A percentile compares a stretch with the other conserved stretches of the same genome.
phyloP scores from a whole-genome alignment of 2,888 invertebrate species.

The Cryptosula pallasiana region DNA sequence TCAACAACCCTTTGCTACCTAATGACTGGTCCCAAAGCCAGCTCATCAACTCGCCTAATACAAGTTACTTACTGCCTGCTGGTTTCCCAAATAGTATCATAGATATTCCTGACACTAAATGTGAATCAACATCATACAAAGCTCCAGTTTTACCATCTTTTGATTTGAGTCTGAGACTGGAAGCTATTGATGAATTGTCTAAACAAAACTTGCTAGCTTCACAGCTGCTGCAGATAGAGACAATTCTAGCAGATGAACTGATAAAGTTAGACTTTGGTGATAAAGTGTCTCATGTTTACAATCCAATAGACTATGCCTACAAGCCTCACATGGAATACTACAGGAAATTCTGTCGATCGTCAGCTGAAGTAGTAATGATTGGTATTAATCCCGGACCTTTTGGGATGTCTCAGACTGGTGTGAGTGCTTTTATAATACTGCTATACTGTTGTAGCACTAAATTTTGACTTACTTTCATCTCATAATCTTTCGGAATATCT shows the following conservation, averaged over 20 bases:
- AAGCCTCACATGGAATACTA: constrained; percentile 72
- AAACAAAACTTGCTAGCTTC: background rate
- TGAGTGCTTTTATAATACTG: too few relatives aligned
- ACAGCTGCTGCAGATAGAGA: constrained; percentile 36
- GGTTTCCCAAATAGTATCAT: too few relatives aligned
- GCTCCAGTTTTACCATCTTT: background rate
- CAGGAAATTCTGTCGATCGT: constrained; percentile 61
- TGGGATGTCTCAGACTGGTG: constrained; percentile 93
- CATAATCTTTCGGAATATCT: too few relatives aligned
- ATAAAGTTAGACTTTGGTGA: constrained; percentile 56
- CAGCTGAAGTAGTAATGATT: constrained; percentile 72
- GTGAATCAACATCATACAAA: too few relatives aligned
- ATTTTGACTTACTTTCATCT: too few relatives aligned
- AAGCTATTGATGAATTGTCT: background rate
- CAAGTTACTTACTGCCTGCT: too few relatives aligned
- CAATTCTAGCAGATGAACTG: constrained; percentile 49
- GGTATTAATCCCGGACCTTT: constrained; percentile 97
- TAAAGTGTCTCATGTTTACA: constrained; percentile 68
- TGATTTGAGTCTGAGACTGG: background rate
- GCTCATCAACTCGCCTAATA: too few relatives aligned
- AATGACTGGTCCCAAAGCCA: too few relatives aligned
- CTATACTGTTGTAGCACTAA: too few relatives aligned
- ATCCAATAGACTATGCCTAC: constrained; percentile 79
- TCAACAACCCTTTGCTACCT: too few relatives aligned
- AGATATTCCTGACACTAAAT: too few relatives aligned